Conservation (phyloP, 2,797 vertebrate genomes). For the Loriculus beryllinus region DNA sequence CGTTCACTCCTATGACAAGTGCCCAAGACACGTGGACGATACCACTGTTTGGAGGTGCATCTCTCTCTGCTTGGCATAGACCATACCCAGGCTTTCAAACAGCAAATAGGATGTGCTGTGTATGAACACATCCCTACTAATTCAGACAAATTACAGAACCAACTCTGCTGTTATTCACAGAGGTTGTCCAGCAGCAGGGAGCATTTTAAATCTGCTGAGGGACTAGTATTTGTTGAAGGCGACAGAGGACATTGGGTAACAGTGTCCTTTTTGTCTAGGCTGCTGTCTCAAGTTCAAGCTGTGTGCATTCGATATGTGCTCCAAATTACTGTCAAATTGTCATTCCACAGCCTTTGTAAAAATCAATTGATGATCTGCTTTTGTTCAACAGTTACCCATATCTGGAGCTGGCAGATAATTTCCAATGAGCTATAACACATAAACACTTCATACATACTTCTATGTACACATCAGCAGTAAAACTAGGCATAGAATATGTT, state of each 20-base stretch:
- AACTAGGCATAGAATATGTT: background rate
- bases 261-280: constrained; percentile 1
- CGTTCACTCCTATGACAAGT: background rate
- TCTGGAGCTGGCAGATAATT: constrained; percentile 27
- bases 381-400: constrained; percentile 1
- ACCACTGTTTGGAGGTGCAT: background rate
- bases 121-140: background rate
- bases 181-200: background rate
- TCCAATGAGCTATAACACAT: background rate
- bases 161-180: background rate
- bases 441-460: background rate
- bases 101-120: background rate
- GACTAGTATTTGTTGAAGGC: background rate
- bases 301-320: background rate
- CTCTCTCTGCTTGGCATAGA: background rate
- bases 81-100: background rate
- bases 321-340: constrained; percentile 47
- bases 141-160: background rate
- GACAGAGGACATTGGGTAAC: background rate
- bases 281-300: constrained; percentile 6
- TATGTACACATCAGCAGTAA: background rate
- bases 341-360: constrained; percentile 23
- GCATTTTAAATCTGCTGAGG: background rate
- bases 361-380: constrained; percentile 28
- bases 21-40: background rate